Evolutionary conservation across 2,888 invertebrate genomes (phyloP).

Genomic region (Sminthurinus aureus): DNA sequence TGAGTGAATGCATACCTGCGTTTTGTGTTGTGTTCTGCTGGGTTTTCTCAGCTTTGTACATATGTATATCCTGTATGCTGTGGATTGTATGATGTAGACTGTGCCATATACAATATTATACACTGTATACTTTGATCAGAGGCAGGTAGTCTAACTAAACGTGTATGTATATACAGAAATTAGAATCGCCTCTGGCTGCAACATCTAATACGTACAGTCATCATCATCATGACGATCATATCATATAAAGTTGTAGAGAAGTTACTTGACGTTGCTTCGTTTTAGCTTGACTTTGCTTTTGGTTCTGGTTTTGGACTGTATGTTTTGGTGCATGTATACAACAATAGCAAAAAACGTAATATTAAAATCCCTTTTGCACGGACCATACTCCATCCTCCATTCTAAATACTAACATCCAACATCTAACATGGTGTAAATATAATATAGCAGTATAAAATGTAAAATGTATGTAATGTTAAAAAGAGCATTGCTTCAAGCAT

Average conservation of each 20-base stretch:
- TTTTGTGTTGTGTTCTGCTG: neutral
- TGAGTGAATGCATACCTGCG: conserved; percentile 17
- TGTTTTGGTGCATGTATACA: neutral
- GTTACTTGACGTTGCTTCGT: no score
- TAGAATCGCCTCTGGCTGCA: neutral
- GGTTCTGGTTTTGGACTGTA: neutral
- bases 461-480: no score
- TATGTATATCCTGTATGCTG: neutral
- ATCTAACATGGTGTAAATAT: no score
- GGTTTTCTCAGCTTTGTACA: neutral
- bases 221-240: neutral
- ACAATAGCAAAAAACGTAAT: neutral
- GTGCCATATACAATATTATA: no score
- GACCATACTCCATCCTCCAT: no score
- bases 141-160: neutral
- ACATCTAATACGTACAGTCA: neutral
- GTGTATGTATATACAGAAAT: neutral
- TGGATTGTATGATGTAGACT: no score
- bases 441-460: no score
- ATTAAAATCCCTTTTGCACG: neutral
- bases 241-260: neutral
- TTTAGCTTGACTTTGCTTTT: no score
- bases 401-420: no score
- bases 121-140: neutral
- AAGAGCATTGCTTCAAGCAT: no score